Base-by-base conservation (phyloP, 2,888 invertebrate genomes). In the Parnassius mnemosyne region DNA sequence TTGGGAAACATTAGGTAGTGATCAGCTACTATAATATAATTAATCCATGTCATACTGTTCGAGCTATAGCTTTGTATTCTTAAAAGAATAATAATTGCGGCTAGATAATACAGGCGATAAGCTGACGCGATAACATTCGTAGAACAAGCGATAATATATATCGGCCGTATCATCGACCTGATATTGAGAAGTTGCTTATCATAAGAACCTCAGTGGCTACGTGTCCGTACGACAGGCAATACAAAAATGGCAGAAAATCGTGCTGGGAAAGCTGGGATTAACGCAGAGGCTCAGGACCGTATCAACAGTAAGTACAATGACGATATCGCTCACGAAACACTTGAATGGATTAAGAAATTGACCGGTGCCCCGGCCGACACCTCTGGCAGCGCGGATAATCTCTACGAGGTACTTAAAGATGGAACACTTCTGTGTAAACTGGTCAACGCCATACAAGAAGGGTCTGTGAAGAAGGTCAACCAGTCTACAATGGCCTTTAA, bases 231-330 rank as follows among this genome's bases (percentile, higher is more conserved):
- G 78, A 68, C 76, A 77, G 84, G 77, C 70, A 85, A 82, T 87
- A 89, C 81, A 74, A 69, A 84, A 80, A 91, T 91, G 91, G 89
- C 87, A 50, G 90, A 91, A 60, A 83, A 87, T 69, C 86, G 91
- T 67, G 91, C 91, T 72, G 87, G 84, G 9, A 91, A 91, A 75
- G 85, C 91, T 73, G 91, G 91, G 75, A 89, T 91, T 81, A 91
- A 91, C 78, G 91, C 90, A 66, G 87, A 90, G 68, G 91, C 91
- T 12, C 91, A 91, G 71, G 85, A 86, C 47, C 81, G 80, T 96
- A 97, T 99, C 78, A 95, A 97, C 85, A 97, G 97, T 87, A 99
- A 99, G 92, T 99, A 99, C 93, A 99, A 97, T 85, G 96, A 97
- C 74, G 96, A 96, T 71, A 94, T 98, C 74, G 99, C 99, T 11